Evolutionary conservation across 2,888 invertebrate species (phyloP).

Genomic region (Smittia aterrima): DNA sequence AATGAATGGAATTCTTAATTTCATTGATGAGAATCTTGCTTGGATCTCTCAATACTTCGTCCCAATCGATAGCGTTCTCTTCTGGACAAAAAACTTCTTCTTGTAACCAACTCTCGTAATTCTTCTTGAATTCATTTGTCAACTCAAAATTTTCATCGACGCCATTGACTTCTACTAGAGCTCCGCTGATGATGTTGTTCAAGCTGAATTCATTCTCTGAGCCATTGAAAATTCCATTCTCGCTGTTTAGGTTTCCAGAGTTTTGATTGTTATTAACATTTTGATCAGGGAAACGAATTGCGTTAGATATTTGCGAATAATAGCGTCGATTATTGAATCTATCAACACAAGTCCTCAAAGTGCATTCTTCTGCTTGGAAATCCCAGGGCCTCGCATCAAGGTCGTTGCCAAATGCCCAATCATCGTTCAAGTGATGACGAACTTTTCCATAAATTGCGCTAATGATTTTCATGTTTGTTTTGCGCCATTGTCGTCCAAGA

Average conservation of each 20-base stretch:
- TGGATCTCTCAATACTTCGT: constrained; percentile 48
- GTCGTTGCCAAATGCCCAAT: constrained; percentile 99
- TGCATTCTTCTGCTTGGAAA: constrained; percentile 96
- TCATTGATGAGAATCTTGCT: constrained; percentile 24
- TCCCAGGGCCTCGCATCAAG: constrained; percentile 98
- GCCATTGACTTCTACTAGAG: constrained; percentile 45
- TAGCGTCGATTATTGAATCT: constrained; percentile 94
- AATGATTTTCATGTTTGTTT: constrained; percentile 99
- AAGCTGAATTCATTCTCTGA: constrained; percentile 38
- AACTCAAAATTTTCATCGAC: constrained; percentile 62
- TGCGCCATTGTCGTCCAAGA: constrained; percentile 97
- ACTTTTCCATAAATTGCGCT: constrained; percentile 98
- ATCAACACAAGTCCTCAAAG: constrained; percentile 89
- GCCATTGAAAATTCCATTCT: constrained; percentile 26
- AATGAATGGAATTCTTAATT: constrained; percentile 12
- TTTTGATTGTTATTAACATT: constrained; percentile 15
- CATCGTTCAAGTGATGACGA: constrained; percentile 93
- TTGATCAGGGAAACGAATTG: constrained; percentile 19
- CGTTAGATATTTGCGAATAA: constrained; percentile 49
- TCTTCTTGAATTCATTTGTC: constrained; percentile 87
- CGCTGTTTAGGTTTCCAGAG: constrained; percentile 46
- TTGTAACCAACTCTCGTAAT: constrained; percentile 94
- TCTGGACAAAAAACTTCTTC: constrained; percentile 83
- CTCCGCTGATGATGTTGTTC: constrained; percentile 26
- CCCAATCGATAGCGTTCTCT: constrained; percentile 73